Base-by-base conservation (phyloP, 2,888 invertebrate genomes). In the Diarsia brunnea region DNA sequence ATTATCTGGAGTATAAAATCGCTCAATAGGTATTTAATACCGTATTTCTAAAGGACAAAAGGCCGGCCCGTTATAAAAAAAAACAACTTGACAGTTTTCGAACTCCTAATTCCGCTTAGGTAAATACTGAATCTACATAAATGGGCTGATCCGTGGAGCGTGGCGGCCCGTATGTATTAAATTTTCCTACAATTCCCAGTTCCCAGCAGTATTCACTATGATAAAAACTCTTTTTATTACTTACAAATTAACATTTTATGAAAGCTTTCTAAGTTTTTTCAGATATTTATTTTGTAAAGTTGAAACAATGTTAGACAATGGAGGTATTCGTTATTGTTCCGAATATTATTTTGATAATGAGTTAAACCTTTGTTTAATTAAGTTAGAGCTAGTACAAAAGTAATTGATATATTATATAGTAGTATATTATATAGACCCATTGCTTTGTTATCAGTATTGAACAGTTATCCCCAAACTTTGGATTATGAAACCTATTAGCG, bases 121-220 rank as follows among this genome's bases (percentile, higher is more conserved):
- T 77, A 81, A 81, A 83, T 84, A 86, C 79, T 83, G 75, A 79
- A 82, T 85, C 79, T 82, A 88, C 78, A 83, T 87, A 82, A 82
- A 82, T 72, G 73, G 74, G 71, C 79, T 79, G 67, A 78, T 78
- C 84, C 82, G 73, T 19, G 43, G 60, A 69, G 79, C 70, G 77
- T 69, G 63, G 55, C n/a, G 49, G 60, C 43, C 49, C 49, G 31
- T 72, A 78, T 78, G 71, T 81, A 73, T 73, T 5, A 61, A 73
- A 65, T 66, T 81, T 51, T 53, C 47, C 2, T 63, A 53, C 24
- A 43, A 66, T 73, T 72, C 75, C 27, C 63, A 69, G 45, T 66
- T 67, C 73, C 55, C 69, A 67, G 47, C 7, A 19, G 82, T 61
- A 66, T 51, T 38, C 63, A 66, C 70, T 61, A 71, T 47, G 61